A percentile compares a stretch with the other conserved stretches of the same genome.
Conservation (phyloP, 2,888 invertebrate genomes). For the Eupithecia dodoneata region DNA sequence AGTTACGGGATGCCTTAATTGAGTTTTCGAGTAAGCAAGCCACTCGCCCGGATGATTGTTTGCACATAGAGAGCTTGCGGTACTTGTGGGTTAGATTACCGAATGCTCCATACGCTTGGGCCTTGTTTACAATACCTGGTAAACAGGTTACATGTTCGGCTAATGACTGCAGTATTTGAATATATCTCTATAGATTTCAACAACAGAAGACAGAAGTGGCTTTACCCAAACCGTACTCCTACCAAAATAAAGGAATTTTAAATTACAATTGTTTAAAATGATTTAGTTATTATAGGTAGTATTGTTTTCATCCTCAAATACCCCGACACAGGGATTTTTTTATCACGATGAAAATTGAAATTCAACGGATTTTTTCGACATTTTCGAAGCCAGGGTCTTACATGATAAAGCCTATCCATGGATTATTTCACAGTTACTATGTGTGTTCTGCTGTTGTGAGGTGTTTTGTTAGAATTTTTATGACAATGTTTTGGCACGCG, state of each 20-base stretch:
- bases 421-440: constrained; percentile 9
- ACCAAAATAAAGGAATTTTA: neutral
- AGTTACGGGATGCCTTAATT: constrained; percentile 63
- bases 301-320: neutral
- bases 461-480: constrained; percentile 47
- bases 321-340: neutral
- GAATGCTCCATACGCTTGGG: constrained; percentile 14
- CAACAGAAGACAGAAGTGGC: neutral
- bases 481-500: constrained; percentile 55
- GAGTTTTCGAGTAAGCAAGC: constrained; percentile 59
- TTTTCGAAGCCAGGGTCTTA: constrained; percentile 9
- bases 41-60: constrained; percentile 46
- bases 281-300: neutral
- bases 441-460: constrained; percentile 25
- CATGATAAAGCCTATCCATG: constrained; percentile 8
- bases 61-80: constrained; percentile 28
- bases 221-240: neutral
- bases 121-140: constrained; percentile 2
- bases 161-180: neutral
- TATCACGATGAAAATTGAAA: constrained; percentile 12
- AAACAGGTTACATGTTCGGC: constrained; percentile 5
- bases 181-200: neutral
- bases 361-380: constrained; percentile 7
- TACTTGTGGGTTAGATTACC: constrained; percentile 20
- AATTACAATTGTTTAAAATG: neutral